Evolutionary conservation across 2,888 invertebrate genomes (phyloP).

Genomic region (Xestia rhomboidea): DNA sequence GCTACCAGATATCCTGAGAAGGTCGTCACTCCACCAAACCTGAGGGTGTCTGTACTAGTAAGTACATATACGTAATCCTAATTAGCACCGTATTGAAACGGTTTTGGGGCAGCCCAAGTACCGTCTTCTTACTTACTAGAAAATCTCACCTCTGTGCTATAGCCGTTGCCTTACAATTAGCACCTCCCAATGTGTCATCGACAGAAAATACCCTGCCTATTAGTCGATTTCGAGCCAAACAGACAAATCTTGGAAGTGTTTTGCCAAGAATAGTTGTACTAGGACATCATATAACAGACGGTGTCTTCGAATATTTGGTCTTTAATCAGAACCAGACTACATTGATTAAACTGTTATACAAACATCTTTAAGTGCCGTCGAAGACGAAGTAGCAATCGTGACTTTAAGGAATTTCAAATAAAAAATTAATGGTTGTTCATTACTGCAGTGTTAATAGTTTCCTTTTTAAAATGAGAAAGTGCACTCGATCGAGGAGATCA

Average conservation of each 20-base stretch:
- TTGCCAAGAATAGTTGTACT: conserved; percentile 15
- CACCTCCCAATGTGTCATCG: conserved; percentile 44
- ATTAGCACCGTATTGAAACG: conserved; percentile 9
- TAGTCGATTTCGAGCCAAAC: conserved; percentile 21
- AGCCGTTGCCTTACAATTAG: conserved; percentile 42
- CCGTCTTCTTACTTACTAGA: background rate
- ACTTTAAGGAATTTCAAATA: background rate
- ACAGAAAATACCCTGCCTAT: conserved; percentile 36
- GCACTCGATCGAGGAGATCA: background rate
- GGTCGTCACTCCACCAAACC: background rate
- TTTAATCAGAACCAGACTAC: background rate
- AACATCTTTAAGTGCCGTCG: background rate
- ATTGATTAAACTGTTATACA: background rate
- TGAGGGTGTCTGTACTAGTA: background rate
- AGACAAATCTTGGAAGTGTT: conserved; percentile 31
- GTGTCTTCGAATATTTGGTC: background rate
- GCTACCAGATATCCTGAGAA: background rate
- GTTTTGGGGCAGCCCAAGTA: background rate
- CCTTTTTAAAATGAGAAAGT: background rate
- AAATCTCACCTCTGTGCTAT: conserved; percentile 34
- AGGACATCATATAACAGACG: conserved; percentile 5
- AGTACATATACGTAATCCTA: no score
- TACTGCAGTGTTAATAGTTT: background rate
- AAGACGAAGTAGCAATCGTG: background rate
- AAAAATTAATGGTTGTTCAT: background rate